Evolutionary conservation across 2,888 invertebrate species (phyloP).

Genomic region (Tenthredo scrophulariae): DNA sequence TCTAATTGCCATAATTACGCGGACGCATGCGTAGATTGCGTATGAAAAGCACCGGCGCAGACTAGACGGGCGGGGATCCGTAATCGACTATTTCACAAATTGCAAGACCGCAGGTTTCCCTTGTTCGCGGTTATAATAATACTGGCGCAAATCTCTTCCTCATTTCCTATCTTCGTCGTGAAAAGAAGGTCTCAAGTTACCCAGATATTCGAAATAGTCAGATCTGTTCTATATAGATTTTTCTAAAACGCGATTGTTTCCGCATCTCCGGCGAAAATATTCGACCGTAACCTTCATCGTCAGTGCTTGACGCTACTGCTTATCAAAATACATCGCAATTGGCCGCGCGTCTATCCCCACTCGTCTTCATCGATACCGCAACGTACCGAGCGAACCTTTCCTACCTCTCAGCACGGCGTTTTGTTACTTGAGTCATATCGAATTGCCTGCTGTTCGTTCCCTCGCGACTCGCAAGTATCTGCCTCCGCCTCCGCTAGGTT

Average conservation of each 20-base stretch:
- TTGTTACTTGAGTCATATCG: neutral
- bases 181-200: too few relatives aligned
- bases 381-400: neutral
- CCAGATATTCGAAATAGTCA: too few relatives aligned
- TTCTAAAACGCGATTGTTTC: neutral
- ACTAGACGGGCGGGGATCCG: neutral
- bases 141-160: neutral
- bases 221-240: too few relatives aligned
- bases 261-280: neutral
- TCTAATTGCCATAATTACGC: neutral
- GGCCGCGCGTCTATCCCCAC: neutral
- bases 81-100: neutral
- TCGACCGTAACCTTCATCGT: neutral
- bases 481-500: neutral
- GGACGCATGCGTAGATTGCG: neutral
- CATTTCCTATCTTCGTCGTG: neutral
- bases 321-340: neutral
- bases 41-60: neutral
- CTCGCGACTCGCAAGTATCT: neutral
- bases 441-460: neutral
- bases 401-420: neutral
- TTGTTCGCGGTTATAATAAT: neutral
- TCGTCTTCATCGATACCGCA: neutral
- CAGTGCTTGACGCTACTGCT: neutral
- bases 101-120: neutral